Base-by-base conservation (phyloP, 2,797 vertebrate genomes). In the Triplophysa yarkandensis region DNA sequence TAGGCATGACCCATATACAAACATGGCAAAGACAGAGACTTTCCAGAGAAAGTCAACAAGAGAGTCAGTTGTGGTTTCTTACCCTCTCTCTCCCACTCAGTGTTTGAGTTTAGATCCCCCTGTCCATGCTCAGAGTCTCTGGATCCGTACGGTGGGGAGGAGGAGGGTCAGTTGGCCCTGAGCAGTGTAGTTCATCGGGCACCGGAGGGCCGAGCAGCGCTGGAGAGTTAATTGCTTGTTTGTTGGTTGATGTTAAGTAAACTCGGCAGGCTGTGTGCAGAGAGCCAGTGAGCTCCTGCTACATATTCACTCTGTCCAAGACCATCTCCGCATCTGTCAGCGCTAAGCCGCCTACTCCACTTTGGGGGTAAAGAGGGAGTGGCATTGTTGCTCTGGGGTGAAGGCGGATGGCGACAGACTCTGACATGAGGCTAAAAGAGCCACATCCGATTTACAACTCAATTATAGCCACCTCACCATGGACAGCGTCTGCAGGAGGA, bases 211-310 rank as follows among this genome's bases (percentile, higher is more conserved):
- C 58, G 80, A 82, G 68, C 79, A 78, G 84, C 82, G 84, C 85
- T 72, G 85, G 85, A 88, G 87, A 92, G 88, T 92, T 96, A 96
- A 96, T 95, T 96, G 94, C 92, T 92, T 89, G 89, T 93, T 89
- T 90, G 83, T 85, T 83, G 86, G 63, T 76, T 95, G 95, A 97
- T 63, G 83, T 83, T 91, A 82, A 97, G 89, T 7, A 77, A 85
- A 90, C 85, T 77, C 93, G 95, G 95, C 95, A 94, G 92, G 83
- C 90, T 85, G 89, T 82, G 90, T 90, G 92, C 88, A 87, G 58
- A 48, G 87, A 91, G 89, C 89, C 87, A 88, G 89, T 84, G 88
- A 92, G 91, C 82, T 90, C 91, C 90, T 89, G 90, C 92, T 92
- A 88, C 92, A 94, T 93, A 93, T 94, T 94, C 91, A 90, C 89